phyloP scores from a whole-genome alignment of 1,140 invertebrate species.

The Pogonomyrmex californicus region DNA sequence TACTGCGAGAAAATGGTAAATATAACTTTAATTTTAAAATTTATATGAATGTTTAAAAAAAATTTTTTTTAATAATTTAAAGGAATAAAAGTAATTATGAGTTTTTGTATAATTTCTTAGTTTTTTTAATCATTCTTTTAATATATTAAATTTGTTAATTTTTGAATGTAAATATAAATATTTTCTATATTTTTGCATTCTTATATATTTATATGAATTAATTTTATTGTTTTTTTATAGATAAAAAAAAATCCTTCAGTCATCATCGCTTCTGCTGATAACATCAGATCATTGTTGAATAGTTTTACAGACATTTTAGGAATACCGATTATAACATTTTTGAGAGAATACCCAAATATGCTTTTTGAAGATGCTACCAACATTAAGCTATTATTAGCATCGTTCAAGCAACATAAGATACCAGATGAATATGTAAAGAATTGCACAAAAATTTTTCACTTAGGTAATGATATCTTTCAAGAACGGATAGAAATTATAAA shows the following conservation, averaged over 20 bases:
- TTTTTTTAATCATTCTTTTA: background rate
- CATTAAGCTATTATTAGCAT: constrained; percentile 83
- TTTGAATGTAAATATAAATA: background rate
- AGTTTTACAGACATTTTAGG: background rate
- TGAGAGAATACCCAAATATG: constrained; percentile 85
- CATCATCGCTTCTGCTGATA: constrained; percentile 19
- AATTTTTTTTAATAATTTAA: background rate
- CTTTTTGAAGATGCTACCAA: constrained; percentile 82
- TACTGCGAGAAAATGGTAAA: constrained; percentile 11
- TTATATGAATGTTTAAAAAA: constrained; percentile 2
- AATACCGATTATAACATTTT: background rate
- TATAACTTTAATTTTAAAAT: background rate
- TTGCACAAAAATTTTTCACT: constrained; percentile 84
- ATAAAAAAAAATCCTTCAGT: constrained; percentile 4
- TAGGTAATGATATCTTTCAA: constrained; percentile 84
- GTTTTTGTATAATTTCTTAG: background rate
- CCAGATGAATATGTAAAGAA: constrained; percentile 82
- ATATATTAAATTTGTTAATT: background rate
- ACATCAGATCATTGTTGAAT: constrained; percentile 12
- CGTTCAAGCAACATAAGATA: constrained; percentile 86
- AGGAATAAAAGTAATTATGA: background rate
- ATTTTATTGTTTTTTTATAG: background rate
- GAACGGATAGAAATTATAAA: constrained; percentile 85
- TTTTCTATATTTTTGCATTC: background rate
- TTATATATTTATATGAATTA: constrained; percentile 25